phyloP scores from a whole-genome alignment of 2,888 invertebrate genomes.

The Thereva unica region DNA sequence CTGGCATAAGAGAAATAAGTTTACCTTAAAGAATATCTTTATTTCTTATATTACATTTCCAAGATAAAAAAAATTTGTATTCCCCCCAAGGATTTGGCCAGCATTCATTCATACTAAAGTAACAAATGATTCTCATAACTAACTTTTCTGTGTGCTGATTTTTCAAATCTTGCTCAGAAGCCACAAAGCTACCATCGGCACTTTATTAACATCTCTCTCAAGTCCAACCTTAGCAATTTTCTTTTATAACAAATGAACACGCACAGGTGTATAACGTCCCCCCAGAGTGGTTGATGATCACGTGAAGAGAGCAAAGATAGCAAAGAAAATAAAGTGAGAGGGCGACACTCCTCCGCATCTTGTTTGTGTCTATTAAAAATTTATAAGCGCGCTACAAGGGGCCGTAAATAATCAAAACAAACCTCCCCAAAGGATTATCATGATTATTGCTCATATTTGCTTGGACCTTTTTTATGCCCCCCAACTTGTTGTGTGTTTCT shows the following conservation, averaged over 20 bases:
- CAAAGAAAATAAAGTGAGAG: too few species aligned
- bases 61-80: too few species aligned
- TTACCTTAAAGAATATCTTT: too few species aligned
- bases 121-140: too few species aligned
- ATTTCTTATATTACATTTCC: too few species aligned
- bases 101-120: too few species aligned
- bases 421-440: conserved; percentile 43
- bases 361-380: conserved; percentile 26
- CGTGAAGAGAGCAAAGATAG: too few species aligned
- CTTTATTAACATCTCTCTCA: neutral
- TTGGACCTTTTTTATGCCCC: conserved; percentile 13
- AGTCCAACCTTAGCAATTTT: neutral
- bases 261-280: conserved; percentile 25
- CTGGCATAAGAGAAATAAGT: too few species aligned
- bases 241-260: conserved; percentile 4
- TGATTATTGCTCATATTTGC: conserved; percentile 40
- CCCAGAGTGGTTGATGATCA: conserved; percentile 17
- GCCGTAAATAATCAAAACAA: conserved; percentile 44
- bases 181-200: neutral
- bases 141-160: conserved; percentile 10
- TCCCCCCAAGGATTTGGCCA: too few species aligned
- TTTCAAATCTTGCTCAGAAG: conserved; percentile 8
- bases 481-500: conserved; percentile 23
- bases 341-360: too few species aligned
- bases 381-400: conserved; percentile 25